A percentile compares a stretch with the other conserved stretches of the same genome.
Conservation (phyloP, 1,140 invertebrate species). For the Drosophila oshimai region DNA sequence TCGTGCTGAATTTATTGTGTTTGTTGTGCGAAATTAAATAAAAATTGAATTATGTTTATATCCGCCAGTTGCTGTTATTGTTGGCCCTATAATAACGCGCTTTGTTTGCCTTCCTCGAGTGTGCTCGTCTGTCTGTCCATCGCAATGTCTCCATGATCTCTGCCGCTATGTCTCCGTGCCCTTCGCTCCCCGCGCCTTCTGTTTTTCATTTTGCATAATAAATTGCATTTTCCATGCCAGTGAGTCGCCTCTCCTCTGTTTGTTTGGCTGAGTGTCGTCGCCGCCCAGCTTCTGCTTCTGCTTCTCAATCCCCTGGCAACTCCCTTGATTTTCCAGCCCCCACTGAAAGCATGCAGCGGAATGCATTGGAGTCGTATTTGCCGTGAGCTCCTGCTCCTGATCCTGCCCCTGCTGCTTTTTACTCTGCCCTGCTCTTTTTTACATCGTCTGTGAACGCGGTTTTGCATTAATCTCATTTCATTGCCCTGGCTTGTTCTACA, state of each 20-base stretch:
- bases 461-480: slow-evolving; percentile 81
- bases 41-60: slow-evolving; percentile 81
- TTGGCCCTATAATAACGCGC: slow-evolving; percentile 70
- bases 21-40: slow-evolving; percentile 79
- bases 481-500: slow-evolving; percentile 46
- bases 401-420: not conserved
- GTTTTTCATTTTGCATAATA: slow-evolving; percentile 80
- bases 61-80: slow-evolving; percentile 73
- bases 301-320: not conserved
- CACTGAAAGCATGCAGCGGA: slow-evolving; percentile 27
- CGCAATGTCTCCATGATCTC: slow-evolving; percentile 55
- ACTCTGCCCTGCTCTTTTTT: slow-evolving; percentile 58
- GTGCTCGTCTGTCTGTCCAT: slow-evolving; percentile 16
- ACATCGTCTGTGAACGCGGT: slow-evolving; percentile 50
- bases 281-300: slow-evolving; percentile 8
- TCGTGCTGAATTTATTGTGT: slow-evolving; percentile 75
- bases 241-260: slow-evolving; percentile 50
- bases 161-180: slow-evolving; percentile 16
- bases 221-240: slow-evolving; percentile 81
- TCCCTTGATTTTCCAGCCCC: not conserved
- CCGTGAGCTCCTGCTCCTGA: slow-evolving; percentile 41
- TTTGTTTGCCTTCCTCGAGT: slow-evolving; percentile 49
- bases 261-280: slow-evolving; percentile 46
- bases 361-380: slow-evolving; percentile 47
- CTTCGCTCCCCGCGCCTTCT: slow-evolving; percentile 21